Evolutionary conservation across 2,888 invertebrate genomes (phyloP).

Genomic region (Ametastegia equiseti): DNA sequence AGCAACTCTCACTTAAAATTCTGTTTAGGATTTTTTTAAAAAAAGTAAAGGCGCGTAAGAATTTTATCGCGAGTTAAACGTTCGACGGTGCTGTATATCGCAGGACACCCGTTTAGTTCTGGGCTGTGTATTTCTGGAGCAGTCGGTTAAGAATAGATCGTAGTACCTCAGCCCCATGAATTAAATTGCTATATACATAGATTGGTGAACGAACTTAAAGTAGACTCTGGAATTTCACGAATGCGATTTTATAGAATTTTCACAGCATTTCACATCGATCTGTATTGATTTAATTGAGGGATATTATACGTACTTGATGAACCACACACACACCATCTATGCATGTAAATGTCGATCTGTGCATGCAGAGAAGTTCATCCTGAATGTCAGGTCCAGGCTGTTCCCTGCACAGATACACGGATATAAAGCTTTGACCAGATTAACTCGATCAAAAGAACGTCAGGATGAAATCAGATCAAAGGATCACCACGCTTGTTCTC

Average conservation of each 20-base stretch:
- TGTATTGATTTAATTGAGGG: background rate
- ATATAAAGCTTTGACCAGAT: background rate
- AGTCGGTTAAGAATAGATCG: slow-evolving; percentile 70
- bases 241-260: slow-evolving; percentile 6
- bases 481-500: background rate
- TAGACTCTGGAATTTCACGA: slow-evolving; percentile 41
- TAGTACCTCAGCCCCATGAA: slow-evolving; percentile 70
- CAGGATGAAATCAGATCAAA: background rate
- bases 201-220: slow-evolving; percentile 69
- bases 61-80: background rate
- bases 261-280: background rate
- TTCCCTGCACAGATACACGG: background rate
- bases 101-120: background rate
- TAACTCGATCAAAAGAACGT: background rate
- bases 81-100: background rate
- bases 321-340: background rate
- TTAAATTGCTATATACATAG: slow-evolving; percentile 68
- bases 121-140: slow-evolving; percentile 70
- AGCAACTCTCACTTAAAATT: background rate
- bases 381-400: background rate
- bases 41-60: background rate
- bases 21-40: background rate
- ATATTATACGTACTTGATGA: background rate
- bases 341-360: background rate
- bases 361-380: background rate